Percentiles rank a stretch among this genome's conserved stretches.
Conservation (phyloP, 2,888 invertebrate genomes). For the Cheilosia soror region DNA sequence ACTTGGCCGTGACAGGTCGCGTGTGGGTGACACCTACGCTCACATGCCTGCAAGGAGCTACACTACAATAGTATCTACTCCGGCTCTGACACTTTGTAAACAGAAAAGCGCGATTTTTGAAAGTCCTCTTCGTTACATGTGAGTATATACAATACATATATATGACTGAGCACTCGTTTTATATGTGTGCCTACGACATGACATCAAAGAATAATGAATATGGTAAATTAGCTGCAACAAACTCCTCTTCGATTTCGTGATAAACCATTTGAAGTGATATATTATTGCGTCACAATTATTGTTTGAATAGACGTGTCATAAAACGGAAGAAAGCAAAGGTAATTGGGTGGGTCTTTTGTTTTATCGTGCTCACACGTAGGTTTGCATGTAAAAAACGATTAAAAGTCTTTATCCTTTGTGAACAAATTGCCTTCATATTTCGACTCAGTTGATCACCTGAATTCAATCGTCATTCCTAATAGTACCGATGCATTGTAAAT, state of each 20-base stretch:
- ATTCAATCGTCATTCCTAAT: conserved; percentile 19
- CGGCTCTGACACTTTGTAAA: conserved; percentile 19
- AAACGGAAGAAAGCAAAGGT: conserved; percentile 36
- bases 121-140: conserved; percentile 32
- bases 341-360: conserved; percentile 59
- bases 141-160: neutral
- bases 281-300: conserved; percentile 30
- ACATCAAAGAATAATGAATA: conserved; percentile 57
- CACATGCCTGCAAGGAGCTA: conserved; percentile 46
- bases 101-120: conserved; percentile 40
- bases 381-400: conserved; percentile 54
- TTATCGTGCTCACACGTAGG: conserved; percentile 48
- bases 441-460: conserved; percentile 29
- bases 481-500: neutral
- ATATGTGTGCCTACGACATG: conserved; percentile 50
- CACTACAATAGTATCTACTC: conserved; percentile 25
- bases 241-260: conserved; percentile 68
- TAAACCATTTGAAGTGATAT: conserved; percentile 54
- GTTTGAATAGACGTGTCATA: conserved; percentile 26
- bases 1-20: conserved; percentile 58
- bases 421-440: conserved; percentile 48
- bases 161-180: neutral
- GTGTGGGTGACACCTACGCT: conserved; percentile 63
- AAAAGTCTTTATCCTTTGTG: conserved; percentile 40
- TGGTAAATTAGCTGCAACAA: conserved; percentile 48